phyloP scores from a whole-genome alignment of 1,140 invertebrate genomes.

The Ostrea edulis region DNA sequence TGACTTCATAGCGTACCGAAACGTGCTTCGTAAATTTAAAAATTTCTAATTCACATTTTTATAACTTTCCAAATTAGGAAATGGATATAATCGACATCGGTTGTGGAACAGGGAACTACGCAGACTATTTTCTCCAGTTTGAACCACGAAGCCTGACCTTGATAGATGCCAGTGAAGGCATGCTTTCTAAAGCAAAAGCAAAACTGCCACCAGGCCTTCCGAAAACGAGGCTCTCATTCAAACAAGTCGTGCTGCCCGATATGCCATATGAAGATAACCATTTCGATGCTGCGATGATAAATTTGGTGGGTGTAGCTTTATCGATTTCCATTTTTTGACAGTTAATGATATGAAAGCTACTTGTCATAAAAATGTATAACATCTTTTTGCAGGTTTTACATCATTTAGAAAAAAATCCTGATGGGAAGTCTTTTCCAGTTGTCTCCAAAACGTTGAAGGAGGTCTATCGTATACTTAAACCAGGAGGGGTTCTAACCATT shows the following conservation, averaged over 20 bases:
- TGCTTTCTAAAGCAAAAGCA: conserved; percentile 48
- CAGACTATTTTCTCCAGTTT: conserved; percentile 45
- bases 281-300: conserved; percentile 43
- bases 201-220: conserved; percentile 17
- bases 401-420: conserved; percentile 32
- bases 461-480: neutral
- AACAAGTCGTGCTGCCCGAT: conserved; percentile 15
- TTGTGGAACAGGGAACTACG: conserved; percentile 54
- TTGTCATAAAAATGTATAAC: neutral
- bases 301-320: neutral
- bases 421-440: conserved; percentile 8
- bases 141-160: conserved; percentile 42
- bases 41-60: neutral
- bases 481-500: neutral
- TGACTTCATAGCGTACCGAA: too few species aligned
- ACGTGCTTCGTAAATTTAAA: neutral
- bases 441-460: neutral
- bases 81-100: conserved; percentile 51
- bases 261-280: neutral
- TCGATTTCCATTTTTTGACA: neutral
- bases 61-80: conserved; percentile 4
- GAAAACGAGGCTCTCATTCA: neutral
- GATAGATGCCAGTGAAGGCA: conserved; percentile 47
- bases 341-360: neutral
- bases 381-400: conserved; percentile 24